These are phyloP conservation scores for Wiebesia pumilae DNA, from an alignment of 1,140 invertebrate species.

Conservation along the genomic window DNA sequence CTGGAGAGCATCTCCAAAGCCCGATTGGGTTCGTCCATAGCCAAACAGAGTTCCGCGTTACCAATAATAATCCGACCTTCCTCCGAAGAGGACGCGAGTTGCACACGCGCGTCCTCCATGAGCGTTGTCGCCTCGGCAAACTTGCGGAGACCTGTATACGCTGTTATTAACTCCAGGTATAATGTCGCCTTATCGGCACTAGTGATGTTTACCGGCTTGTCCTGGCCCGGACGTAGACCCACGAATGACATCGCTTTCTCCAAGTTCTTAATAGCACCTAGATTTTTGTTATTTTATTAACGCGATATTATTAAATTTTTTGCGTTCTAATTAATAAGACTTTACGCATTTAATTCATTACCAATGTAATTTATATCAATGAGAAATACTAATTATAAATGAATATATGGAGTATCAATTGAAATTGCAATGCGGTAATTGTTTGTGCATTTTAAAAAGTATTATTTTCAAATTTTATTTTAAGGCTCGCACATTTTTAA, in stretches of 20 bases:
- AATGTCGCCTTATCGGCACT: constrained; percentile 88
- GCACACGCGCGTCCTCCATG: constrained; percentile 88
- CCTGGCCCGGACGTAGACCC: constrained; percentile 53
- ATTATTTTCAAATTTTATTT: too few relatives aligned
- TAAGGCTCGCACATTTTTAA: too few relatives aligned
- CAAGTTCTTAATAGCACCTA: constrained; percentile 81
- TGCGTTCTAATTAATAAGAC: too few relatives aligned
- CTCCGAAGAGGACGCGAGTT: constrained; percentile 86
- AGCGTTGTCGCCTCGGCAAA: constrained; percentile 86
- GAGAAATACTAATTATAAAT: too few relatives aligned
- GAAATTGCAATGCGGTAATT: too few relatives aligned
- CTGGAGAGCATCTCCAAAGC: constrained; percentile 87
- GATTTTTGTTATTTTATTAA: not conserved
- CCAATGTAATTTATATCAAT: too few relatives aligned
- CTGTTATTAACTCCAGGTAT: constrained; percentile 91
- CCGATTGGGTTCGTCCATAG: constrained; percentile 86
- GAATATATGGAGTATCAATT: too few relatives aligned
- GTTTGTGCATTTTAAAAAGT: too few relatives aligned
- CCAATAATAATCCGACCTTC: constrained; percentile 89
- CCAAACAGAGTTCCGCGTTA: constrained; percentile 88
- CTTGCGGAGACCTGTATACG: constrained; percentile 82
- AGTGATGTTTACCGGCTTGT: constrained; percentile 62
- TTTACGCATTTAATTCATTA: too few relatives aligned
- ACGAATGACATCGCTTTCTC: constrained; percentile 80
- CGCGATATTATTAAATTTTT: not conserved